A percentile compares a stretch with the other conserved stretches of the same genome.
Conservation (phyloP, 1,140 invertebrate genomes). For the Sesamia nonagrioides region DNA sequence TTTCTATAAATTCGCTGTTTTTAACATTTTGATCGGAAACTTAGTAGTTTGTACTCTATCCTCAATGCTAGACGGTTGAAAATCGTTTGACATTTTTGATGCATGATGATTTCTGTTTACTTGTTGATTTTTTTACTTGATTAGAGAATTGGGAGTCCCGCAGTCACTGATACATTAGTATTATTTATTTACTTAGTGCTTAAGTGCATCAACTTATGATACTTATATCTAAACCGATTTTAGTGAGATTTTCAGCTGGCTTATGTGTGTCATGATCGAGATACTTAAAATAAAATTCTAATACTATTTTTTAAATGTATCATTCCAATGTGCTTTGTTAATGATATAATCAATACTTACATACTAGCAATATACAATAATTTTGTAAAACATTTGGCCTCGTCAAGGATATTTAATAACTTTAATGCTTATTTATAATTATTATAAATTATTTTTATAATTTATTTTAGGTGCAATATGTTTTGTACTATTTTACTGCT, state of each 20-base stretch:
- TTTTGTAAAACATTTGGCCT: conserved; percentile 35
- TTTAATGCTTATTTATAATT: conserved; percentile 52
- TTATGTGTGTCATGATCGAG: conserved; percentile 63
- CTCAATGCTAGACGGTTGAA: neutral
- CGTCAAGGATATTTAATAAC: conserved; percentile 43
- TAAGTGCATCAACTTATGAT: conserved; percentile 76
- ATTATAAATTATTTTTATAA: conserved; percentile 51
- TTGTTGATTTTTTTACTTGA: neutral
- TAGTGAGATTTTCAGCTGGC: conserved; percentile 72
- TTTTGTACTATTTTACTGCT: conserved; percentile 37
- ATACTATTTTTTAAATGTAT: conserved; percentile 58
- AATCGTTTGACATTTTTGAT: neutral
- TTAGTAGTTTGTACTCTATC: neutral
- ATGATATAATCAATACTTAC: conserved; percentile 43
- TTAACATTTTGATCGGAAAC: neutral
- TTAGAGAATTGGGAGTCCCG: conserved; percentile 53
- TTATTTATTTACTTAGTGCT: conserved; percentile 85
- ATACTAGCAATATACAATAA: conserved; percentile 38
- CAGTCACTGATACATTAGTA: conserved; percentile 81
- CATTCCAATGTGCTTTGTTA: conserved; percentile 77
- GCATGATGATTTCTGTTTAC: neutral
- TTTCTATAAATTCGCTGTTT: neutral
- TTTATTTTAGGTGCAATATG: conserved; percentile 45
- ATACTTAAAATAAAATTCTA: conserved; percentile 42
- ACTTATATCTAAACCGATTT: conserved; percentile 55